Evolutionary conservation across 2,113 vertebrate species (phyloP).

Genomic region (Craseonycteris thonglongyai): DNA sequence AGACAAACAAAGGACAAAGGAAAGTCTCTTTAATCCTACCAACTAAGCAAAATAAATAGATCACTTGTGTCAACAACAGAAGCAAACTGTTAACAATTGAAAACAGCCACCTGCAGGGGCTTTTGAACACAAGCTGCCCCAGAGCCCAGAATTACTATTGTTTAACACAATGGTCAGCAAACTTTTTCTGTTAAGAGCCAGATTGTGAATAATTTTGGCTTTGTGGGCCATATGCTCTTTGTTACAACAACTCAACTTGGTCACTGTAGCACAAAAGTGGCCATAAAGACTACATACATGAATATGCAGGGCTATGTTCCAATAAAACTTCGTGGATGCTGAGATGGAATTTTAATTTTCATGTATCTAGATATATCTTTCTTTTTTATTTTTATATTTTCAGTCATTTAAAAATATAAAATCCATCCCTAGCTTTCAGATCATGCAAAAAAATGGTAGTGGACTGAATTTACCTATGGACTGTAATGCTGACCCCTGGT

Average conservation of each 20-base stretch:
- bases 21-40: conserved; percentile 56
- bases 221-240: neutral
- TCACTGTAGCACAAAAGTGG: neutral
- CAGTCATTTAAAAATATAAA: conserved; percentile 3
- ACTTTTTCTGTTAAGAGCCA: neutral
- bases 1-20: conserved; percentile 59
- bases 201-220: neutral
- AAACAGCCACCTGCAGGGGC: conserved; percentile 48
- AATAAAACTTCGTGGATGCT: neutral
- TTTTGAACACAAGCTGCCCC: conserved; percentile 14
- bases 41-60: conserved; percentile 53
- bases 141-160: conserved; percentile 30
- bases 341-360: conserved; percentile 32
- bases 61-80: conserved; percentile 53
- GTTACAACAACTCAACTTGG: neutral
- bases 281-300: neutral
- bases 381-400: neutral
- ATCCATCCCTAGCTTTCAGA: neutral
- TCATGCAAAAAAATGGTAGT: neutral
- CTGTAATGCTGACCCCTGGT: neutral
- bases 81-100: conserved; percentile 55
- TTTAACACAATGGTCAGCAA: neutral
- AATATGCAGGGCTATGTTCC: neutral
- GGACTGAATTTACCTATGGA: neutral
- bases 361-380: neutral